Base-by-base conservation (phyloP, 2,797 vertebrate species). In the Diglossa cyanea region DNA sequence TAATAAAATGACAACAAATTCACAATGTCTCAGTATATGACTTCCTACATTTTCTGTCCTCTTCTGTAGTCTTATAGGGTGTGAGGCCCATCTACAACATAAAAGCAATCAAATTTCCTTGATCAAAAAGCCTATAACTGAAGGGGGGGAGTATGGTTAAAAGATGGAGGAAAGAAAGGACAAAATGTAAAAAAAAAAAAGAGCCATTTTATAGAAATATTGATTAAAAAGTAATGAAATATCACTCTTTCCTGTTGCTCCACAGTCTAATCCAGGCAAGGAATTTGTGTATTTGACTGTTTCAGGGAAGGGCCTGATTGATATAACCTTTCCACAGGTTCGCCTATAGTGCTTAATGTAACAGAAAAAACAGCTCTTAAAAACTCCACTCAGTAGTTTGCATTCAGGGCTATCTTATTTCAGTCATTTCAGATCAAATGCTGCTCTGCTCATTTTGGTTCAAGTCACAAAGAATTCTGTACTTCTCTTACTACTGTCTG, bases 191-290 rank as follows among this genome's bases (percentile, higher is more conserved):
- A 40, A 40, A 24, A n/a, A 75, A 54, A 2, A 47, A 3, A 47
- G 61, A 72, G 1, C 0, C 0, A 0, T 5, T 55, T 53, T 57
- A 63, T 40, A 75, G 31, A 75, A 74, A 44, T 13, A 5, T 57
- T 63, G 20, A 24, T 67, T 71, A 10, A 33, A 86, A 80, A 55
- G 4, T 6, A 70, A 23, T 26, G 21, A 33, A 73, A 40, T 67
- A 62, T 17, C 19, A 71, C 8, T 63, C 13, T 50, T 89, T 37
- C 12, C 33, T 77, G 7, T 7, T 55, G 10, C 20, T 92, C 5
- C 23, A 63, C 40, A 73, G 5, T 15, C 8, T 70, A 90, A 86
- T 48, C 23, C 23, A 37, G 26, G 16, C 4, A 86, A 92, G 11
- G 37, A 80, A 66, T 76, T 63, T 18, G 31, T 44, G 4, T 50